A percentile compares a stretch with the other conserved stretches of the same genome.
Evolutionary conservation across 2,797 vertebrate genomes (phyloP).

Genomic region (Pyrocephalus nanus): DNA sequence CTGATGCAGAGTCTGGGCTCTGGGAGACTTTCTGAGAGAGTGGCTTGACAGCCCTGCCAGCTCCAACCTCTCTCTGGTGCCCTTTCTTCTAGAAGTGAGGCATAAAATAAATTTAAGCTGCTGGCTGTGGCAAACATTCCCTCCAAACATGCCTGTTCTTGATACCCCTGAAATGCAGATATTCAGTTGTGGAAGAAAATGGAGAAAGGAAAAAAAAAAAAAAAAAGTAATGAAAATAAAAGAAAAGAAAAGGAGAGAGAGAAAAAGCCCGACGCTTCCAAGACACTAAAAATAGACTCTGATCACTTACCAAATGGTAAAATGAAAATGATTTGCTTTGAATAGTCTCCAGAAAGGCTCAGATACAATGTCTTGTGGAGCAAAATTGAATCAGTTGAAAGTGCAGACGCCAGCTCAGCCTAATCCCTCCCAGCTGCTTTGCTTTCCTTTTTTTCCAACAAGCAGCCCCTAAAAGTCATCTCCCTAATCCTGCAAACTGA

Average conservation of each 20-base stretch:
- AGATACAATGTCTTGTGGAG: constrained; percentile 74
- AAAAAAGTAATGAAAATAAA: neutral
- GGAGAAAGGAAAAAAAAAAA: neutral
- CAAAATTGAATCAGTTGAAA: constrained; percentile 76
- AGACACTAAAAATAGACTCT: constrained; percentile 69
- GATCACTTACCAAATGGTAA: constrained; percentile 69
- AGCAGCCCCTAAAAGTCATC: constrained; percentile 76
- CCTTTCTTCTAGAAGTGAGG: constrained; percentile 22
- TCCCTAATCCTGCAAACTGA: constrained; percentile 78
- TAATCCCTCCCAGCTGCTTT: constrained; percentile 81
- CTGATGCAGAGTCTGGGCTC: neutral
- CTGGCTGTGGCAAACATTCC: constrained; percentile 13
- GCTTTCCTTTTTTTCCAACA: constrained; percentile 73
- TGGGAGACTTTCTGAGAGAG: neutral
- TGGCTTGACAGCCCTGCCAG: neutral
- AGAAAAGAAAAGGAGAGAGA: neutral
- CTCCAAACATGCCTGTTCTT: constrained; percentile 50
- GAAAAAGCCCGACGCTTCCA: constrained; percentile 25
- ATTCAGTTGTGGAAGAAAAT: neutral
- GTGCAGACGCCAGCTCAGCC: constrained; percentile 73
- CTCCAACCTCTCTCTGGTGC: neutral
- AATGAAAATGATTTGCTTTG: constrained; percentile 74
- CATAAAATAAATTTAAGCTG: constrained; percentile 33
- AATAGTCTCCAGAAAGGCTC: constrained; percentile 71
- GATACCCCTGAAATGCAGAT: constrained; percentile 32